Percentiles rank a stretch among this genome's conserved stretches.
phyloP scores from a whole-genome alignment of 2,888 invertebrate species.

The Nasonovia ribisnigri region DNA sequence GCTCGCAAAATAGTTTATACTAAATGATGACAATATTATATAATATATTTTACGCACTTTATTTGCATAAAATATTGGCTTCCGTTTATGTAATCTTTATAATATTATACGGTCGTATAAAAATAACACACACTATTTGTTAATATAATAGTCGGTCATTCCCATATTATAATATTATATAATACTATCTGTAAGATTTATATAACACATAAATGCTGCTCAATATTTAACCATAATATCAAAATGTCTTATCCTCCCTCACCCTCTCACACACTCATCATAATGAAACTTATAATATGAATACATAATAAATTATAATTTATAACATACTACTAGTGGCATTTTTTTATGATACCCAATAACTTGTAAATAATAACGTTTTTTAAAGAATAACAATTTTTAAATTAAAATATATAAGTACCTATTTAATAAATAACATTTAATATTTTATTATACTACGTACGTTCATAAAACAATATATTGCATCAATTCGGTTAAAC shows the following conservation, averaged over 20 bases:
- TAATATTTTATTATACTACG: background rate
- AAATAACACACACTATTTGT: background rate
- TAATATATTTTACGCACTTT: background rate
- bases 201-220: background rate
- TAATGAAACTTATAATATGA: background rate
- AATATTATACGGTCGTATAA: background rate
- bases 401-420: no score
- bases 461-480: background rate
- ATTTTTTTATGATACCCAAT: background rate
- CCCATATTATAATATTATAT: background rate
- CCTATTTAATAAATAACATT: background rate
- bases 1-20: background rate
- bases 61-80: background rate
- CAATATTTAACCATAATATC: background rate
- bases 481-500: background rate
- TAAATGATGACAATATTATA: no score
- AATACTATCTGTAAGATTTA: background rate
- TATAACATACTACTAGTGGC: background rate
- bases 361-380: background rate
- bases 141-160: background rate
- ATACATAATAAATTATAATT: background rate
- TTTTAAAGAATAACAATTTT: background rate
- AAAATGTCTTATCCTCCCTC: background rate
- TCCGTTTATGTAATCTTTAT: background rate
- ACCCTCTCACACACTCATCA: background rate